Evolutionary conservation across 64 coral and sea anemone species (phyloP).

Genomic region (Montipora efflorescens): DNA sequence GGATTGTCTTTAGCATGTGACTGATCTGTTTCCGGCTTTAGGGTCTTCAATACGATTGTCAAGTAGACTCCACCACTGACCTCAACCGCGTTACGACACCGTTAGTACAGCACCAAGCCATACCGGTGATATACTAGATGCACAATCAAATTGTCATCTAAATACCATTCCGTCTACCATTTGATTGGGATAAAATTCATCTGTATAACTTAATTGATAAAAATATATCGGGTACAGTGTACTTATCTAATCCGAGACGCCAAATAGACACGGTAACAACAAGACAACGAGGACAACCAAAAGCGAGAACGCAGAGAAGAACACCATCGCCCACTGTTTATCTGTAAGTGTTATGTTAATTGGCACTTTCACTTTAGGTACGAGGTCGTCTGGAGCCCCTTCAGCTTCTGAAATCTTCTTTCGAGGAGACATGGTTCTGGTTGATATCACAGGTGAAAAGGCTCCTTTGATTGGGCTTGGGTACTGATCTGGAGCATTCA

Average conservation of each 20-base stretch:
- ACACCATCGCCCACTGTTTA: conserved; percentile 89
- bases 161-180: not conserved
- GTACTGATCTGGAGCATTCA: conserved; percentile 32
- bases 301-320: conserved; percentile 81
- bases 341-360: conserved; percentile 72
- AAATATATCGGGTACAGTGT: not conserved
- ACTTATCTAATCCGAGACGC: conserved; percentile 42
- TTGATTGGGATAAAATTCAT: not conserved
- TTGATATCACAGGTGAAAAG: conserved; percentile 66
- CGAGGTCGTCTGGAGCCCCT: not conserved
- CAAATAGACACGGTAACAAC: conserved; percentile 72
- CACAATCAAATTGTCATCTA: not conserved
- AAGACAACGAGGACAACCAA: conserved; percentile 68
- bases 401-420: conserved; percentile 62
- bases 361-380: not conserved
- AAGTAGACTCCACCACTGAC: too few species aligned
- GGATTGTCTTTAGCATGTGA: too few species aligned
- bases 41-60: too few species aligned
- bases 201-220: not conserved
- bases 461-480: conserved; percentile 66
- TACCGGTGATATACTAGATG: not conserved
- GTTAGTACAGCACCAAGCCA: too few species aligned
- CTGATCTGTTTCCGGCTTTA: too few species aligned
- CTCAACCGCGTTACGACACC: too few species aligned
- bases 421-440: conserved; percentile 47